Evolutionary conservation across 2,113 vertebrate species (phyloP).

Genomic region (Xenotilapia flavipinnis): DNA sequence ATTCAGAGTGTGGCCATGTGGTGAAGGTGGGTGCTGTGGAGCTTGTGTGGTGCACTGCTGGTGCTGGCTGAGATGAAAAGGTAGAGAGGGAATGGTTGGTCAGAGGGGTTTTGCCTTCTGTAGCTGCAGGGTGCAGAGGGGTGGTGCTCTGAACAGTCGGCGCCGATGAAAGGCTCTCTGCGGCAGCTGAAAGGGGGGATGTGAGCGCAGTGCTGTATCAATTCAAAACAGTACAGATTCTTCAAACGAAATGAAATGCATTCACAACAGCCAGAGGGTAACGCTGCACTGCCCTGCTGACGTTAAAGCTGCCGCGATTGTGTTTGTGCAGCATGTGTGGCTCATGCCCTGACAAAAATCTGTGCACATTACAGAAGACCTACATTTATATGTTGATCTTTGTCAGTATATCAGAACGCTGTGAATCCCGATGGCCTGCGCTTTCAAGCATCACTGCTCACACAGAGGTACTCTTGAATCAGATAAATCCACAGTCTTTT

Average conservation of each 20-base stretch:
- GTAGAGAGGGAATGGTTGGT: neutral
- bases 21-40: conserved; percentile 29
- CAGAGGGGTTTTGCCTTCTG: neutral
- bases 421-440: neutral
- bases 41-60: conserved; percentile 4
- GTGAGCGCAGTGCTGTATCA: neutral
- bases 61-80: conserved; percentile 25
- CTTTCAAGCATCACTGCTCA: neutral
- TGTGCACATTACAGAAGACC: neutral
- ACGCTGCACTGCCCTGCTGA: neutral
- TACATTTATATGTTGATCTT: neutral
- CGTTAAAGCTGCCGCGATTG: neutral
- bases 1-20: conserved; percentile 17
- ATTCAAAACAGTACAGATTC: conserved; percentile 6
- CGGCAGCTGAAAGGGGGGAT: conserved; percentile 3
- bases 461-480: neutral
- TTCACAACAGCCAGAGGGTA: neutral
- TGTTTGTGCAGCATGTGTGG: neutral
- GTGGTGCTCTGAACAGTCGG: neutral
- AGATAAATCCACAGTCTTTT: neutral
- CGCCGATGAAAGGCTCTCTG: conserved; percentile 13
- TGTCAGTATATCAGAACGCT: neutral
- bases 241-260: neutral
- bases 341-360: neutral
- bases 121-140: neutral